Conservation (phyloP, 2,888 invertebrate species). For the Drosophila setosimentum region DNA sequence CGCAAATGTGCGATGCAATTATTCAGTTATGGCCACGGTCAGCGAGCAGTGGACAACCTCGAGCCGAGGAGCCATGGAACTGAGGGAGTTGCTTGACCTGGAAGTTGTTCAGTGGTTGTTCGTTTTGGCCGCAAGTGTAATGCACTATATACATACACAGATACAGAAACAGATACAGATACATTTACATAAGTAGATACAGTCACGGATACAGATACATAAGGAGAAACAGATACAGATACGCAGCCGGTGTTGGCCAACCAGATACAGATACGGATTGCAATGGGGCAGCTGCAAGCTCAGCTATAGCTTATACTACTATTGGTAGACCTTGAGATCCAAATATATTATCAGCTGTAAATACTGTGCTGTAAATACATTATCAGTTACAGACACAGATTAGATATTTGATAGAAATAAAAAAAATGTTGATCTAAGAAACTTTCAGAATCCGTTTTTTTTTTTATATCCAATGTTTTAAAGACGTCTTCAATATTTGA, state of each 20-base stretch:
- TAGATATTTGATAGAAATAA: no score
- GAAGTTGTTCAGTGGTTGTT: conserved; percentile 44
- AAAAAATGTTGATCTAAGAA: no score
- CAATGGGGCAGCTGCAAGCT: neutral
- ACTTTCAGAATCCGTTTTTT: no score
- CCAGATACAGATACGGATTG: neutral
- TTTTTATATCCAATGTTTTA: no score
- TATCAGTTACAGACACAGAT: neutral
- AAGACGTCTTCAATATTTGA: no score
- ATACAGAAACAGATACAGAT: conserved; percentile 18
- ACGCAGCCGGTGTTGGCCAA: neutral
- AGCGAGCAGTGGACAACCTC: conserved; percentile 5
- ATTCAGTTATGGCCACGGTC: conserved; percentile 36
- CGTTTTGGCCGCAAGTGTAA: conserved; percentile 47
- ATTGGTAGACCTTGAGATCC: neutral
- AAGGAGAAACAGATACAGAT: neutral
- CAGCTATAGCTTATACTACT: neutral
- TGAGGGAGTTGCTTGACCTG: conserved; percentile 72
- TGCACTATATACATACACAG: conserved; percentile 41
- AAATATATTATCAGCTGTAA: neutral
- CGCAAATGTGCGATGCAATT: conserved; percentile 30
- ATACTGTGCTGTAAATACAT: neutral
- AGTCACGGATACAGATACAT: neutral
- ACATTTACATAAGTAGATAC: neutral
- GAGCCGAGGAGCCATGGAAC: conserved; percentile 18